Percentiles rank a stretch among this genome's conserved stretches.
These are phyloP conservation scores for Sipha flava DNA, from an alignment of 1,140 invertebrate species.

Conservation along the genomic window DNA sequence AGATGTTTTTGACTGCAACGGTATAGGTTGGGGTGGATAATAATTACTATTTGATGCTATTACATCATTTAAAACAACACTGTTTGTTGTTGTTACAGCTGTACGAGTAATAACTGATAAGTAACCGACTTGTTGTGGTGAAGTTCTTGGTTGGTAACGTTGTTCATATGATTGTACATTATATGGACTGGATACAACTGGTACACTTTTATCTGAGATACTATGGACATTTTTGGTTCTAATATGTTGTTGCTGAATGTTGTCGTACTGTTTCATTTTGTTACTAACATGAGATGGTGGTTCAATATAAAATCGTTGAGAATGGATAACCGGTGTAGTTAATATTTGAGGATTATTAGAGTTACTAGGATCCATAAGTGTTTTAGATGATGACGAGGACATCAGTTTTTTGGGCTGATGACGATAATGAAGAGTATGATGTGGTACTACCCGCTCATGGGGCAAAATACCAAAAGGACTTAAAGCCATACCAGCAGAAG, in stretches of 20 bases:
- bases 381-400: neutral
- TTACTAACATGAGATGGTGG: neutral
- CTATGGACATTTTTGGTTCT: neutral
- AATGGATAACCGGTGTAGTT: neutral
- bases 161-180: neutral
- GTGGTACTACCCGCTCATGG: neutral
- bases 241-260: neutral
- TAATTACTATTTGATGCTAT: neutral
- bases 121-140: slow-evolving; percentile 16
- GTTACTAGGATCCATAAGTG: neutral
- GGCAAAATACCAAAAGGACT: slow-evolving; percentile 30
- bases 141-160: slow-evolving; percentile 8
- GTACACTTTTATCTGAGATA: neutral
- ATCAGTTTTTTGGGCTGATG: neutral
- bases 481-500: neutral
- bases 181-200: neutral
- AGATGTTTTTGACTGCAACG: slow-evolving; percentile 15
- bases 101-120: slow-evolving; percentile 29
- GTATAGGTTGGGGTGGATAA: neutral
- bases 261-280: neutral
- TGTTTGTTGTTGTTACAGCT: neutral
- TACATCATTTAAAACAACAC: neutral
- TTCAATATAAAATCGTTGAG: neutral
- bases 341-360: neutral
- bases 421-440: neutral